A percentile compares a stretch with the other conserved stretches of the same genome.
Conservation (phyloP, 2,888 invertebrate genomes). For the Nineta flava region DNA sequence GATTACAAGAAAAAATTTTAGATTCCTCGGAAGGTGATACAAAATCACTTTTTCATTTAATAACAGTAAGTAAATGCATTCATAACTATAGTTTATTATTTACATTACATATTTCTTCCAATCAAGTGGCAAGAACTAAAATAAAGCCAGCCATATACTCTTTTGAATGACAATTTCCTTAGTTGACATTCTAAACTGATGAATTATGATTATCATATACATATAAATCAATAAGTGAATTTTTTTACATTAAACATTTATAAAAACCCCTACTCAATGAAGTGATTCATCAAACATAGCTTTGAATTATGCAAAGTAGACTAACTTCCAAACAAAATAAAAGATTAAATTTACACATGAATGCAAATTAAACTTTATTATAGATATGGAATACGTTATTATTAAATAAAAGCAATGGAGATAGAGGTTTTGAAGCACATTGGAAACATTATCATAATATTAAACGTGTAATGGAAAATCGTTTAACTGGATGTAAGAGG, state of each 20-base stretch:
- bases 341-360: neutral
- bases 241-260: no score
- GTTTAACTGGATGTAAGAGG: constrained; percentile 41
- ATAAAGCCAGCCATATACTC: no score
- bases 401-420: constrained; percentile 34
- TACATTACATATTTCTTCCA: neutral
- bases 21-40: constrained; percentile 61
- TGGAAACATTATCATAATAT: constrained; percentile 48
- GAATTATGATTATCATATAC: no score
- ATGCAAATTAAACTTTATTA: constrained; percentile 12
- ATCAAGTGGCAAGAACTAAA: constrained; percentile 1
- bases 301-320: no score
- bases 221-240: no score
- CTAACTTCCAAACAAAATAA: no score
- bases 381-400: constrained; percentile 53
- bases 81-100: constrained; percentile 6
- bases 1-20: constrained; percentile 48
- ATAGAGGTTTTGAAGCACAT: constrained; percentile 42
- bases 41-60: constrained; percentile 39
- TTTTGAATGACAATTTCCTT: no score
- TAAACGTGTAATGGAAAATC: constrained; percentile 44
- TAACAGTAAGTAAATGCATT: constrained; percentile 20
- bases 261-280: no score
- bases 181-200: no score
- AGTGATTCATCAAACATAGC: no score